Percentiles rank a stretch among this genome's conserved stretches.
These are phyloP conservation scores for Apomyelois bistriatella DNA, from an alignment of 2,888 invertebrate species.

Conservation along the genomic window DNA sequence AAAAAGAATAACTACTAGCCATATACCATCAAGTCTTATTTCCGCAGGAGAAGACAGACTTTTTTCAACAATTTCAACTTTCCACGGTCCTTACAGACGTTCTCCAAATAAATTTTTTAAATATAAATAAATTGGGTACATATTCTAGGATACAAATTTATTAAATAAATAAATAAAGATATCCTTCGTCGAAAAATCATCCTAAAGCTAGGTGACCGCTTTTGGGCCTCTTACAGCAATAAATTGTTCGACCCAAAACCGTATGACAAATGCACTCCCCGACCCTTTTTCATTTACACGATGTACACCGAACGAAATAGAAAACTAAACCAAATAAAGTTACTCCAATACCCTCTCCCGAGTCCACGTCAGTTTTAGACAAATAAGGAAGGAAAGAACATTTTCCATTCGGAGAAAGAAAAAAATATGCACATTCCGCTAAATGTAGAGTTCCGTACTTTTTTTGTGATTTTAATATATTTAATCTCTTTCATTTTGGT, in stretches of 20 bases:
- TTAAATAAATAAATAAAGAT: constrained; percentile 1
- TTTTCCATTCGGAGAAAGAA: constrained; percentile 46
- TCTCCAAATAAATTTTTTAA: too few species aligned
- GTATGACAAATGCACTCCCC: constrained; percentile 52
- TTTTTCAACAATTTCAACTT: too few species aligned
- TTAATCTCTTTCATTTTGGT: not conserved
- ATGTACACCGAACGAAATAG: constrained; percentile 52
- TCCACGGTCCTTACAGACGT: too few species aligned
- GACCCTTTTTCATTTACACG: constrained; percentile 59
- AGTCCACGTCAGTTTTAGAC: constrained; percentile 63
- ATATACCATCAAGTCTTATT: too few species aligned
- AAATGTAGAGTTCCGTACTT: constrained; percentile 20
- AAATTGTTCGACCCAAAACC: constrained; percentile 37
- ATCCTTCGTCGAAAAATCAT: constrained; percentile 13
- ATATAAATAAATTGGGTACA: too few species aligned
- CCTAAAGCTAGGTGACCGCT: constrained; percentile 15
- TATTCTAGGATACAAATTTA: not conserved
- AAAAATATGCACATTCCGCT: constrained; percentile 17
- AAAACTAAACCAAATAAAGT: constrained; percentile 59
- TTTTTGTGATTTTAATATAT: not conserved
- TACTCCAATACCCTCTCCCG: constrained; percentile 38
- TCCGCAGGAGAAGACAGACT: too few species aligned
- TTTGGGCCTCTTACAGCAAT: constrained; percentile 22
- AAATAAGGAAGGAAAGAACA: constrained; percentile 61
- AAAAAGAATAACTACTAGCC: too few species aligned